phyloP scores from a whole-genome alignment of 2,797 vertebrate species.

The Petrocephalus sullivani region DNA sequence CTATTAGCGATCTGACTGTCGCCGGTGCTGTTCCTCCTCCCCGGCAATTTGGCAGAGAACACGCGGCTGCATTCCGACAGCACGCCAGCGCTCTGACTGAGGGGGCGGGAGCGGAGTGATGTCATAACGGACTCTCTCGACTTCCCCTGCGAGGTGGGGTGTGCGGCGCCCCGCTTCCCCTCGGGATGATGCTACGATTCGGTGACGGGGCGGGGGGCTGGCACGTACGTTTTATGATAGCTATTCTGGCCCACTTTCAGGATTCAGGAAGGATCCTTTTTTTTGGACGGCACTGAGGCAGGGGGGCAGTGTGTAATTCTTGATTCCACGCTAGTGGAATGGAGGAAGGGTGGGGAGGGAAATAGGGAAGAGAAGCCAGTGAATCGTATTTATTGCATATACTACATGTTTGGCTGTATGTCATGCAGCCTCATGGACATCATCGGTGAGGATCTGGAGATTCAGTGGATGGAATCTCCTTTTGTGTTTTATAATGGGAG shows the following conservation, averaged over 20 bases:
- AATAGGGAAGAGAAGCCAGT: neutral
- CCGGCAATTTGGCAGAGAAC: neutral
- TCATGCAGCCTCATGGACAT: neutral
- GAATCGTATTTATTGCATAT: neutral
- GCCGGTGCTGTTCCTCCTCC: neutral
- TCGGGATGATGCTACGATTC: neutral
- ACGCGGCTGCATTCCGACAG: neutral
- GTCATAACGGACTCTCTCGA: constrained; percentile 10
- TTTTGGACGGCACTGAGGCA: neutral
- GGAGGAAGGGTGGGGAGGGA: neutral
- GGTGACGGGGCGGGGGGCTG: neutral
- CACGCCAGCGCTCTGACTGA: neutral
- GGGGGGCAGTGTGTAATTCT: neutral
- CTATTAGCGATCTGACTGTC: neutral
- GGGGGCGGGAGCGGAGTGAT: neutral
- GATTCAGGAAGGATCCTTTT: neutral
- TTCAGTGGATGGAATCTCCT: neutral
- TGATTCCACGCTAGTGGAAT: neutral
- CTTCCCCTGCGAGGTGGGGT: neutral
- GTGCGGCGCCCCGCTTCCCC: neutral
- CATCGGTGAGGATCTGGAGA: neutral
- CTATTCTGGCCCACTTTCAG: constrained; percentile 2
- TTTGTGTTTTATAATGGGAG: neutral
- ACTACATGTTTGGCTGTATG: neutral
- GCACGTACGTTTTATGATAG: neutral